Conservation (phyloP, 2,888 invertebrate genomes). For the Diplazon laetatorius region DNA sequence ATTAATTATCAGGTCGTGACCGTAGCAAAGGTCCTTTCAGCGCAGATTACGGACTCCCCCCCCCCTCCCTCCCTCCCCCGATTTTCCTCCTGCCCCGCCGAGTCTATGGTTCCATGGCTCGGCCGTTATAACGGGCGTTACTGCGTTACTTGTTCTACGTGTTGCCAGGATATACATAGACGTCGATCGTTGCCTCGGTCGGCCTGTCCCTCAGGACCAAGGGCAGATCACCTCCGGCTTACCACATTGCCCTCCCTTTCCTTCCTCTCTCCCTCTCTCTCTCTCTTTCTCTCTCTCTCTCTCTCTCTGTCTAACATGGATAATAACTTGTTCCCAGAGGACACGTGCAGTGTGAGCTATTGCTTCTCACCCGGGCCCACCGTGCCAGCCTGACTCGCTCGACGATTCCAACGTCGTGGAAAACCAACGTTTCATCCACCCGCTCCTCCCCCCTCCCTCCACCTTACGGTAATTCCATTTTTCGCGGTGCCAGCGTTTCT, state of each 20-base stretch:
- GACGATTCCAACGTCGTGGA: too few relatives aligned
- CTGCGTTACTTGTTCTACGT: slow-evolving; percentile 28
- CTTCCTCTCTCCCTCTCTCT: too few relatives aligned
- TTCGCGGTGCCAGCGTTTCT: slow-evolving; percentile 39
- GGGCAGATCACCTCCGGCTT: slow-evolving; percentile 43
- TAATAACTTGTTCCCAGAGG: slow-evolving; percentile 59
- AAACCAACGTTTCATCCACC: slow-evolving; percentile 25
- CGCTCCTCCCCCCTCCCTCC: slow-evolving; percentile 37
- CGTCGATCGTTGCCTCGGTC: slow-evolving; percentile 47
- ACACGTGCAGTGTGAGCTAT: slow-evolving; percentile 50
- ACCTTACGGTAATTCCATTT: slow-evolving; percentile 12
- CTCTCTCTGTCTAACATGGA: slow-evolving; percentile 45
- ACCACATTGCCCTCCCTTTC: too few relatives aligned
- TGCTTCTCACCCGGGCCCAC: slow-evolving; percentile 39
- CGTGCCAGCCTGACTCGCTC: slow-evolving; percentile 43
- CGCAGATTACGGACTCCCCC: slow-evolving; percentile 63
- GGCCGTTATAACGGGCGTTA: slow-evolving; percentile 7
- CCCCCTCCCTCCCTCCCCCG: too few relatives aligned
- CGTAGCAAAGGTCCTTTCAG: slow-evolving; percentile 64
- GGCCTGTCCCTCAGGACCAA: slow-evolving; percentile 45
- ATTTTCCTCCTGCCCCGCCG: too few relatives aligned
- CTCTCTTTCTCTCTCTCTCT: too few relatives aligned
- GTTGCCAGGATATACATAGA: slow-evolving; percentile 21
- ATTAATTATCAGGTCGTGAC: slow-evolving; percentile 65
- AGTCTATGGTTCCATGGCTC: slow-evolving; percentile 16